Evolutionary conservation across 1,140 invertebrate genomes (phyloP), one percentile per base, ranked within the genome.

Genomic region (Brachystomella parvula): DNA sequence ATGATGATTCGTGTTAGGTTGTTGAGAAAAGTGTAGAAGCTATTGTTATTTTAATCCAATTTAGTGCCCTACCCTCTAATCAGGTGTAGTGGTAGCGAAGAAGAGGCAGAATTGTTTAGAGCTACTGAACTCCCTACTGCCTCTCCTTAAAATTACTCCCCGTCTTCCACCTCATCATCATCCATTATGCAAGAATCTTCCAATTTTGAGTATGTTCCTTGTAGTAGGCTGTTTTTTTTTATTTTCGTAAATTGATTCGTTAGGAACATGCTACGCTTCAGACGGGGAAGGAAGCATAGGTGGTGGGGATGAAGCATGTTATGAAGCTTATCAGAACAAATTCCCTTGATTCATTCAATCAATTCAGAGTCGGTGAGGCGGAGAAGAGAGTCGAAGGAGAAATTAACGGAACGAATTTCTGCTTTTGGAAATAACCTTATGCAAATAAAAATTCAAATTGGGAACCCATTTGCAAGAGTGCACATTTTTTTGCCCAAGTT

Each of bases 31-130:
- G 39, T 9, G 39, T 12, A 44, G 39, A 44, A 9, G 39, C 39
- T 44, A 44, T 44, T 44, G 39, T 44, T 44, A 44, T 44, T 44
- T 28, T 57, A 28, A 57, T 31, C 24, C 30, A 60, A 60, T 60
- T 26, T 60, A 60, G 30, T 3, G 12, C 26, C 17, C 17, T 60
- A 29, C 17, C 28, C 15, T 60, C 31, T 35, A 39, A 39, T 26
- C 32, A 47, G 57, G 29, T 31, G 30, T 3, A 56, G 6, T 56
- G n/a, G n/a, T 56, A 6, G 6, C 33, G 30, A 59, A 15, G 57
- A 59, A 12, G 61, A 9, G 17, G 12, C 49, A 47, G 12, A 19
- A 29, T 63, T 47, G 17, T 17, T 26, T 30, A 47, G 35, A 33
- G 47, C 39, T 35, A 19, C 39, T 26, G n/a, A n/a, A n/a, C n/a